These are phyloP conservation scores for Onthophagus sagittarius DNA, from an alignment of 2,888 invertebrate species.

Conservation along the genomic window DNA sequence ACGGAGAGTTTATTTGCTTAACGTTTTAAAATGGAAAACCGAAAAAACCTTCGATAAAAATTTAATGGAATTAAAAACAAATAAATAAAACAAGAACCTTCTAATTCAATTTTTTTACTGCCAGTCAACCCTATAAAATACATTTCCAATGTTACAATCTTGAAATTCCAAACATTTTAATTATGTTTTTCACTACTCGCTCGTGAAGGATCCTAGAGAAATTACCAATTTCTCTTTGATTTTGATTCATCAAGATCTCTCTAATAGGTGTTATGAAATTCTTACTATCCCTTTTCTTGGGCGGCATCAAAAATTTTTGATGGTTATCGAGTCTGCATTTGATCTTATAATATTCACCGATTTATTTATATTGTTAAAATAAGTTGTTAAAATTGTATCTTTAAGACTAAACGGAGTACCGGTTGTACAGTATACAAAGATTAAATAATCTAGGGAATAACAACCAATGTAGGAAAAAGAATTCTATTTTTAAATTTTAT, in stretches of 20 bases:
- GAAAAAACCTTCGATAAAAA: too few species aligned
- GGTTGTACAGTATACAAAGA: conserved; percentile 19
- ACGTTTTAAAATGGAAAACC: too few species aligned
- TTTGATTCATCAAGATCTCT: conserved; percentile 9
- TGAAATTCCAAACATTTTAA: too few species aligned
- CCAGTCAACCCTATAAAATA: neutral
- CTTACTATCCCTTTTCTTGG: conserved; percentile 21
- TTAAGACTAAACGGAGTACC: conserved; percentile 19
- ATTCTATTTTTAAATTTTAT: conserved; percentile 4
- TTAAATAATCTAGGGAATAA: too few species aligned
- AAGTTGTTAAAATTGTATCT: conserved; percentile 15
- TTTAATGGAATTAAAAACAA: too few species aligned
- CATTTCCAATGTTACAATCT: too few species aligned
- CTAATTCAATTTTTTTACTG: neutral
- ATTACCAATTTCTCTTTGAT: conserved; percentile 21
- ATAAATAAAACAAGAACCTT: too few species aligned
- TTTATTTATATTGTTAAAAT: conserved; percentile 3
- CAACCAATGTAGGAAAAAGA: conserved; percentile 9
- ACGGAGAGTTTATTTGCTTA: neutral
- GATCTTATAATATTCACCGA: neutral
- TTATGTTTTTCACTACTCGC: too few species aligned
- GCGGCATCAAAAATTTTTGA: conserved; percentile 24
- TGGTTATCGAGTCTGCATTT: conserved; percentile 19
- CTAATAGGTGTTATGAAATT: conserved; percentile 12
- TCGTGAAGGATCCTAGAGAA: conserved; percentile 22